Percentiles rank a stretch among this genome's conserved stretches.
Conservation (phyloP, 2,888 invertebrate genomes). For the Torymus tubicola region DNA sequence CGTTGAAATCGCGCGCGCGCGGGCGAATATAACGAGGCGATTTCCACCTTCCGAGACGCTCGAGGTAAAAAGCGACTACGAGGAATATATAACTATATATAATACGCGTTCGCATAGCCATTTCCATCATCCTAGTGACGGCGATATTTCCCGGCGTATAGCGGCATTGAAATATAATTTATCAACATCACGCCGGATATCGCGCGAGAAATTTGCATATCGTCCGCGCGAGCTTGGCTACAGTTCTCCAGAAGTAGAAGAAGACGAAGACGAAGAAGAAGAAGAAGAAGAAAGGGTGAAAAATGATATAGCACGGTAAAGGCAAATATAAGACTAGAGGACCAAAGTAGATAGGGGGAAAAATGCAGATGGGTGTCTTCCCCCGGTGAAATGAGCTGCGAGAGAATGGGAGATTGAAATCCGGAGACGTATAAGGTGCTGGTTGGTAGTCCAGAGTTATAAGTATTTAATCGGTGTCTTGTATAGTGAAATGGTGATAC, state of each 20-base stretch:
- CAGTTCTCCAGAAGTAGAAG: not conserved
- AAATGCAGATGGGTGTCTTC: not conserved
- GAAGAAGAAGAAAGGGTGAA: conserved; percentile 7
- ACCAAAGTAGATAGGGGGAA: not conserved
- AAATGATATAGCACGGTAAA: conserved; percentile 9
- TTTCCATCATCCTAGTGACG: conserved; percentile 43
- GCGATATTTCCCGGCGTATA: conserved; percentile 59
- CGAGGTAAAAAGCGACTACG: conserved; percentile 5
- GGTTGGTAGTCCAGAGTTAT: not conserved
- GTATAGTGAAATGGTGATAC: too few relatives aligned
- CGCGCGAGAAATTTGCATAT: conserved; percentile 61
- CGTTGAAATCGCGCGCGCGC: conserved; percentile 11
- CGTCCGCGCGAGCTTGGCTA: conserved; percentile 19
- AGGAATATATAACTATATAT: too few relatives aligned
- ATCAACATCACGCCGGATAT: conserved; percentile 61
- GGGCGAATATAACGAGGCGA: conserved; percentile 27
- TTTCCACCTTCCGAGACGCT: conserved; percentile 3
- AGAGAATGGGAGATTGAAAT: conserved; percentile 4
- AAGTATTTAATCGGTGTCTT: too few relatives aligned
- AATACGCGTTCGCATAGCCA: not conserved
- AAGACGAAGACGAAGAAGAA: not conserved
- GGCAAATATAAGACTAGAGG: not conserved
- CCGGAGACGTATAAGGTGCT: not conserved
- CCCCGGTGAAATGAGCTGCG: too few relatives aligned
- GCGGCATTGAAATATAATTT: conserved; percentile 62